Percentiles rank a stretch among this genome's conserved stretches.
Evolutionary conservation across 2,888 invertebrate species (phyloP).

Genomic region (Pycnomerus fuliginosus): DNA sequence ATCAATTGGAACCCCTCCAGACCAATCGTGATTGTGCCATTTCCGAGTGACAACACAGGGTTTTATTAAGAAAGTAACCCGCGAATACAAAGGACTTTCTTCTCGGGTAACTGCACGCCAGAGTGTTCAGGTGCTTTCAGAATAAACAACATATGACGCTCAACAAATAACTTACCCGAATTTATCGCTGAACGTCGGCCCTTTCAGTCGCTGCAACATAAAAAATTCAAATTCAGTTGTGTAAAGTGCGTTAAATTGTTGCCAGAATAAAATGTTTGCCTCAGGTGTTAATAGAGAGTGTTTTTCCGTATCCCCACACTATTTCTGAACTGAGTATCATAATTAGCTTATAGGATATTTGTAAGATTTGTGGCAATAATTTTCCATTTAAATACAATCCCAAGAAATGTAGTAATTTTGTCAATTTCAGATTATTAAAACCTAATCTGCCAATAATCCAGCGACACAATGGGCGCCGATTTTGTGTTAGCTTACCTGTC

Average conservation of each 20-base stretch:
- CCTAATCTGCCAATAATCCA: too few relatives aligned
- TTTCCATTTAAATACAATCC: too few relatives aligned
- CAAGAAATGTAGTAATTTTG: too few relatives aligned
- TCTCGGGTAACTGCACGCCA: slow-evolving; percentile 15
- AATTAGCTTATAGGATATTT: too few relatives aligned
- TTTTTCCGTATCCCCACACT: too few relatives aligned
- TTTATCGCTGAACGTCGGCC: background rate
- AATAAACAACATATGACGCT: slow-evolving; percentile 16
- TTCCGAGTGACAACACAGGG: slow-evolving; percentile 44
- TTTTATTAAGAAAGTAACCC: slow-evolving; percentile 44
- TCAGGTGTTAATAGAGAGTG: too few relatives aligned
- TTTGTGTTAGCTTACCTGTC: too few relatives aligned
- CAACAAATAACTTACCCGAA: slow-evolving; percentile 12
- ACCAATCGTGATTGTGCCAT: slow-evolving; percentile 45
- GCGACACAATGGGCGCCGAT: too few relatives aligned
- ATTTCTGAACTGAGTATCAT: too few relatives aligned
- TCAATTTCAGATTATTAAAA: too few relatives aligned
- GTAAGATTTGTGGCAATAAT: too few relatives aligned
- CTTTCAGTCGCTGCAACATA: background rate
- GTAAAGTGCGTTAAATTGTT: background rate
- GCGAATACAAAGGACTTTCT: slow-evolving; percentile 38
- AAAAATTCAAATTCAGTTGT: slow-evolving; percentile 1
- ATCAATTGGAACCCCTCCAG: slow-evolving; percentile 40
- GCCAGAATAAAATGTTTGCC: too few relatives aligned
- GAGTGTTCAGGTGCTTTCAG: slow-evolving; percentile 11